phyloP scores from a whole-genome alignment of 2,888 invertebrate species.

The Drosophila prostipennis region DNA sequence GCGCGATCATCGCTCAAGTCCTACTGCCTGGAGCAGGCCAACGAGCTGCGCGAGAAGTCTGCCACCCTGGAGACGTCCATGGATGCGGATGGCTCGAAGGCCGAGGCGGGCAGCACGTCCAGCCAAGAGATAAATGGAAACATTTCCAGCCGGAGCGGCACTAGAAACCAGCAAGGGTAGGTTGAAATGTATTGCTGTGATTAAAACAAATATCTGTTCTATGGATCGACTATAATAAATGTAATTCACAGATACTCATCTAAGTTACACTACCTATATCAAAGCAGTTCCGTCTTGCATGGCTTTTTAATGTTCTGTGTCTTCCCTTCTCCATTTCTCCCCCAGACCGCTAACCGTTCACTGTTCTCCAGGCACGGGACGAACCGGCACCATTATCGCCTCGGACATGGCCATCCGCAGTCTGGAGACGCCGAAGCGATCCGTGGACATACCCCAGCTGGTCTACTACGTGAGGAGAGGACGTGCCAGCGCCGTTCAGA shows the following conservation, averaged over 20 bases:
- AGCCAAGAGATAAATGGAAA: constrained; percentile 80
- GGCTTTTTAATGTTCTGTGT: constrained; percentile 53
- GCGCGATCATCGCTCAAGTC: constrained; percentile 86
- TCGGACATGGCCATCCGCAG: constrained; percentile 95
- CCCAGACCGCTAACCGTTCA: constrained; percentile 91
- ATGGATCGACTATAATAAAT: neutral
- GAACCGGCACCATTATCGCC: constrained; percentile 94
- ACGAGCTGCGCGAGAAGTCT: constrained; percentile 76
- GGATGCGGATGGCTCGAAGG: constrained; percentile 37
- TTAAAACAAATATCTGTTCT: neutral
- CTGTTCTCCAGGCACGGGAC: constrained; percentile 95
- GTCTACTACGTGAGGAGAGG: constrained; percentile 94
- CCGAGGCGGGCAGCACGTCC: constrained; percentile 55
- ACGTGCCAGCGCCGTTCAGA: constrained; percentile 94
- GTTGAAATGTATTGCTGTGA: constrained; percentile 38
- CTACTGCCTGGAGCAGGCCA: constrained; percentile 81
- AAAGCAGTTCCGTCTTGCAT: constrained; percentile 44
- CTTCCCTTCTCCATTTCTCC: constrained; percentile 26
- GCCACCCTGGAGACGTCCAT: constrained; percentile 63
- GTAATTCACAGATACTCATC: neutral
- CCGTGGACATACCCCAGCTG: constrained; percentile 93
- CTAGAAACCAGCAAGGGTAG: constrained; percentile 83
- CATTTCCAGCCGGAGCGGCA: constrained; percentile 58
- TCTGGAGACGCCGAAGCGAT: constrained; percentile 90
- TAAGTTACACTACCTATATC: neutral